These are phyloP conservation scores for Tursiops truncatus DNA, from an alignment of 2,113 vertebrate genomes.

Conservation along the genomic window DNA sequence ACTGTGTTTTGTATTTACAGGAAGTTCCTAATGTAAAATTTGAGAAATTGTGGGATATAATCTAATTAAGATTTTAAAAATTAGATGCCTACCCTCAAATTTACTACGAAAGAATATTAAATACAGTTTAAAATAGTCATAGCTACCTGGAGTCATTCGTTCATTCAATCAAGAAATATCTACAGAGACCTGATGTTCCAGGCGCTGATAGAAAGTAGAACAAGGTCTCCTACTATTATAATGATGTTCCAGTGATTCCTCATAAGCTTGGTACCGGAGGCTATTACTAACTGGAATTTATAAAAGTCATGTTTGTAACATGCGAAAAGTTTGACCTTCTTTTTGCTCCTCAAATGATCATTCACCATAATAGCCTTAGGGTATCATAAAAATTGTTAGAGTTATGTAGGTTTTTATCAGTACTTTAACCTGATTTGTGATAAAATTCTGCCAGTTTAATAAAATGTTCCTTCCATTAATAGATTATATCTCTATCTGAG, in stretches of 20 bases:
- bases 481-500: slow-evolving; percentile 11
- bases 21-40: not conserved
- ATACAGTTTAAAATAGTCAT: not conserved
- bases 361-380: not conserved
- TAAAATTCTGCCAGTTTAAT: slow-evolving; percentile 33
- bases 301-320: not conserved
- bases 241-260: not conserved
- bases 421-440: slow-evolving; percentile 36
- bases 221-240: not conserved
- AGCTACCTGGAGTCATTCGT: not conserved
- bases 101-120: not conserved
- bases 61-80: not conserved
- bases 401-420: not conserved
- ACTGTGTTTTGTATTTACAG: not conserved
- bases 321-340: not conserved
- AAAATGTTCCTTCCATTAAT: slow-evolving; percentile 36
- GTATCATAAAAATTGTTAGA: not conserved
- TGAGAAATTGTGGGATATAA: not conserved
- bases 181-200: not conserved
- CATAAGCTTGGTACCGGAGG: not conserved
- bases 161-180: not conserved
- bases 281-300: not conserved
- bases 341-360: not conserved
- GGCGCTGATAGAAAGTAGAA: not conserved
- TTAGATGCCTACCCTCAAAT: not conserved